Percentiles rank a stretch among this genome's conserved stretches.
Evolutionary conservation across 1,140 invertebrate genomes (phyloP).

Genomic region (Harlomillsia oculata): DNA sequence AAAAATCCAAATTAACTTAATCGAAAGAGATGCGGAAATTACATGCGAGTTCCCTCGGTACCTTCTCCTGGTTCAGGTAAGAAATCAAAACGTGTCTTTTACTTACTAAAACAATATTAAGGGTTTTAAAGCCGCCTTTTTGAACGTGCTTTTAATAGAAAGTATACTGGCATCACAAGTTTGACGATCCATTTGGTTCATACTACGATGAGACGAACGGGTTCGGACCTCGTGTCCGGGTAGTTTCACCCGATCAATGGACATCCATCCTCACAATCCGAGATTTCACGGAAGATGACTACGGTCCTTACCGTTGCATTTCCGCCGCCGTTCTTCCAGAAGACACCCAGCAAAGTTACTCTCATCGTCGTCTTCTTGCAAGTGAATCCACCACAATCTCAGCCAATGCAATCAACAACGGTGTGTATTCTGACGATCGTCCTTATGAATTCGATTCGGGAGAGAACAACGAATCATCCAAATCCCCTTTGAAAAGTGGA

Average conservation of each 20-base stretch:
- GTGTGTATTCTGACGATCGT: not conserved
- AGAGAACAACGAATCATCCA: not conserved
- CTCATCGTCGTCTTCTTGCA: not conserved
- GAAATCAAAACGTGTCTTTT: too few relatives aligned
- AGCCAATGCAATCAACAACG: not conserved
- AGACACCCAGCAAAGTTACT: not conserved
- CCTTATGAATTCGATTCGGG: constrained; percentile 8
- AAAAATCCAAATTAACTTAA: constrained; percentile 10
- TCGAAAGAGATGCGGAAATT: constrained; percentile 21
- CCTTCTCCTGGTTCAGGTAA: constrained; percentile 31
- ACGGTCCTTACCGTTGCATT: constrained; percentile 29
- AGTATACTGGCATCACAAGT: constrained; percentile 33
- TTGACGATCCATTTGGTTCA: constrained; percentile 26
- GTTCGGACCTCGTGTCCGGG: constrained; percentile 24
- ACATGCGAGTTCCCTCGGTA: constrained; percentile 32
- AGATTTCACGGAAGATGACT: constrained; percentile 27
- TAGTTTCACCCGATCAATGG: constrained; percentile 24
- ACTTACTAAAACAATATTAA: not conserved
- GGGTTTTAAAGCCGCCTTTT: not conserved
- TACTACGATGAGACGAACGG: constrained; percentile 30
- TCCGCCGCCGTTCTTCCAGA: constrained; percentile 30
- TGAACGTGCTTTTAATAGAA: constrained; percentile 10
- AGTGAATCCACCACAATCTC: not conserved
- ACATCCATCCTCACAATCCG: constrained; percentile 21
- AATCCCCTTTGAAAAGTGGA: constrained; percentile 5